These are phyloP conservation scores for Drosophila punjabiensis DNA, from an alignment of 1,140 invertebrate genomes.

Conservation along the genomic window DNA sequence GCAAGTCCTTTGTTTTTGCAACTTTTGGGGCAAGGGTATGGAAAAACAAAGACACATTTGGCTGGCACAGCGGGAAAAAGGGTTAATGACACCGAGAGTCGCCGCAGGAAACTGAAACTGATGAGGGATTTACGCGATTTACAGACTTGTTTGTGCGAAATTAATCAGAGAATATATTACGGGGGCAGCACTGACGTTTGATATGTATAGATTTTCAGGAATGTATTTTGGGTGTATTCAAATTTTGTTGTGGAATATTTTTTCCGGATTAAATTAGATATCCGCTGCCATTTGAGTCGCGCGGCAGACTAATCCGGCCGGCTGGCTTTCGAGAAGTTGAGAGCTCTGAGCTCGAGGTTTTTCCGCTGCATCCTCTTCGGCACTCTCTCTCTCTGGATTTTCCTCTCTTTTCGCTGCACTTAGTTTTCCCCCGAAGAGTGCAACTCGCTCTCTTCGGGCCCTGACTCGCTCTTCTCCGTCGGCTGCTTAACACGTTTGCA, in stretches of 20 bases:
- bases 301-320: slow-evolving; percentile 75
- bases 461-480: slow-evolving; percentile 1
- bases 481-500: slow-evolving; percentile 46
- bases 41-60: slow-evolving; percentile 31
- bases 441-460: slow-evolving; percentile 3
- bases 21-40: background rate
- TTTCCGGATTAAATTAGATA: slow-evolving; percentile 16
- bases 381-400: slow-evolving; percentile 14
- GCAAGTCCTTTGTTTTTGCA: slow-evolving; percentile 32
- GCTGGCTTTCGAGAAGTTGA: slow-evolving; percentile 50
- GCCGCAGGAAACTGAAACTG: slow-evolving; percentile 3
- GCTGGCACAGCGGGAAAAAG: slow-evolving; percentile 13
- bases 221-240: slow-evolving; percentile 36
- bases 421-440: slow-evolving; percentile 22
- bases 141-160: slow-evolving; percentile 6
- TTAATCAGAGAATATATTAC: background rate
- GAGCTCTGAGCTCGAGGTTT: slow-evolving; percentile 33
- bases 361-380: slow-evolving; percentile 36
- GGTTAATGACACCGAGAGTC: slow-evolving; percentile 48
- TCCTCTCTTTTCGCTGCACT: slow-evolving; percentile 59
- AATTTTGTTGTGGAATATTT: slow-evolving; percentile 4
- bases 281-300: slow-evolving; percentile 69
- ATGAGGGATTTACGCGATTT: slow-evolving; percentile 16
- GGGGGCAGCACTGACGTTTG: slow-evolving; percentile 1
- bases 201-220: slow-evolving; percentile 39